Conservation (phyloP, 1,140 invertebrate genomes). For the Dreissena polymorpha region DNA sequence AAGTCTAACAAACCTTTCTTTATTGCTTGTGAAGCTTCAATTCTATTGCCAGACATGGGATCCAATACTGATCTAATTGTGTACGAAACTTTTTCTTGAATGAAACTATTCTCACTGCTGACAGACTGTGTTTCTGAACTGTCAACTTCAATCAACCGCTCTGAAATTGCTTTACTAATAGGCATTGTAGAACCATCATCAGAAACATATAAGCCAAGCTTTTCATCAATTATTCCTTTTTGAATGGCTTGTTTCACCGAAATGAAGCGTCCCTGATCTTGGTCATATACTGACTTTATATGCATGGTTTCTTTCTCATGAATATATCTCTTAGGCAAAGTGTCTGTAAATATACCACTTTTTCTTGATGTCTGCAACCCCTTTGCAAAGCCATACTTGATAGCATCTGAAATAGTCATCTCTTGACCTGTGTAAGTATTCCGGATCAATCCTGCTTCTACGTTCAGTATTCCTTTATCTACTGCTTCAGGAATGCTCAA, state of each 20-base stretch:
- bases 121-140: slow-evolving; percentile 9
- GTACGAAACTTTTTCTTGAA: slow-evolving; percentile 85
- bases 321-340: slow-evolving; percentile 37
- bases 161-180: slow-evolving; percentile 88
- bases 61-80: slow-evolving; percentile 89
- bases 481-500: slow-evolving; percentile 91
- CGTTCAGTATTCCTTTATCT: slow-evolving; percentile 83
- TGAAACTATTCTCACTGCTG: slow-evolving; percentile 80
- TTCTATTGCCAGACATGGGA: slow-evolving; percentile 87
- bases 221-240: slow-evolving; percentile 87
- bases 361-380: slow-evolving; percentile 55
- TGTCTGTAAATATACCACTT: slow-evolving; percentile 53
- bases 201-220: slow-evolving; percentile 88
- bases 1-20: slow-evolving; percentile 87
- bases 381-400: slow-evolving; percentile 87
- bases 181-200: slow-evolving; percentile 85
- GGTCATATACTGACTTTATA: slow-evolving; percentile 82
- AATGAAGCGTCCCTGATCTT: slow-evolving; percentile 84
- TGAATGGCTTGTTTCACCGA: slow-evolving; percentile 88
- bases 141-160: slow-evolving; percentile 84
- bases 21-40: slow-evolving; percentile 88
- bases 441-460: slow-evolving; percentile 63
- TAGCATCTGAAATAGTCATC: slow-evolving; percentile 87
- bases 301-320: slow-evolving; percentile 58
- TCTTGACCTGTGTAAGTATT: slow-evolving; percentile 87